These are phyloP conservation scores for Sebastes ruberrimus DNA, from an alignment of 2,797 vertebrate genomes.

Conservation along the genomic window DNA sequence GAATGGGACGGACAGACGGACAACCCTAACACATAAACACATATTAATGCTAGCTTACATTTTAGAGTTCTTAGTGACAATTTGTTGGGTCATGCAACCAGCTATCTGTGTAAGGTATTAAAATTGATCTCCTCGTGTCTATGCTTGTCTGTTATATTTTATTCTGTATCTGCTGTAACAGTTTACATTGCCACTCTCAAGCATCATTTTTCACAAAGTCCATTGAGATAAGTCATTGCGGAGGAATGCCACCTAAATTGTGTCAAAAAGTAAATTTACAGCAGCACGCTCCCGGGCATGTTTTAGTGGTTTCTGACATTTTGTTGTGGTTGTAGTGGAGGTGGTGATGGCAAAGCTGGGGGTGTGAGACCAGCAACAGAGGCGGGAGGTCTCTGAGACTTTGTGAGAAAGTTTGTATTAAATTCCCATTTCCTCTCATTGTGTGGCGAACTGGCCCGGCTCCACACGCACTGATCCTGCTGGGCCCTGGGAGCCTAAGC, in stretches of 20 bases:
- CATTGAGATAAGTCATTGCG: not conserved
- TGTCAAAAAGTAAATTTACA: constrained; percentile 16
- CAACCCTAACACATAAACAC: too few relatives aligned
- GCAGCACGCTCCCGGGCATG: constrained; percentile 18
- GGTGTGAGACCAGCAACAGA: constrained; percentile 48
- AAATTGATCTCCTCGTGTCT: not conserved
- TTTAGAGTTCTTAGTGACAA: not conserved
- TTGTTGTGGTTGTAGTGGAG: constrained; percentile 62
- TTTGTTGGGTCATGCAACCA: not conserved
- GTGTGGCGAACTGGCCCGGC: constrained; percentile 79
- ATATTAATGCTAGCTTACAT: not conserved
- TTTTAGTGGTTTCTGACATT: constrained; percentile 61
- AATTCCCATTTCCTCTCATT: constrained; percentile 88
- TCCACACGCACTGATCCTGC: constrained; percentile 82
- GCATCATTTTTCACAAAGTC: not conserved
- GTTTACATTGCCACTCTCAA: not conserved
- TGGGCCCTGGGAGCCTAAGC: constrained; percentile 56
- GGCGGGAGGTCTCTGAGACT: constrained; percentile 69
- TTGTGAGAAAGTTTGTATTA: constrained; percentile 88
- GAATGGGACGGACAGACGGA: too few relatives aligned
- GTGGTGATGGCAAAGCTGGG: constrained; percentile 40
- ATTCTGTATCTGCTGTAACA: not conserved
- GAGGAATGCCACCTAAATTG: constrained; percentile 11
- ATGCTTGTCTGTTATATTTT: not conserved
- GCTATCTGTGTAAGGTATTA: not conserved